phyloP scores from a whole-genome alignment of 1,140 invertebrate genomes.

The Lepidurus apus region DNA sequence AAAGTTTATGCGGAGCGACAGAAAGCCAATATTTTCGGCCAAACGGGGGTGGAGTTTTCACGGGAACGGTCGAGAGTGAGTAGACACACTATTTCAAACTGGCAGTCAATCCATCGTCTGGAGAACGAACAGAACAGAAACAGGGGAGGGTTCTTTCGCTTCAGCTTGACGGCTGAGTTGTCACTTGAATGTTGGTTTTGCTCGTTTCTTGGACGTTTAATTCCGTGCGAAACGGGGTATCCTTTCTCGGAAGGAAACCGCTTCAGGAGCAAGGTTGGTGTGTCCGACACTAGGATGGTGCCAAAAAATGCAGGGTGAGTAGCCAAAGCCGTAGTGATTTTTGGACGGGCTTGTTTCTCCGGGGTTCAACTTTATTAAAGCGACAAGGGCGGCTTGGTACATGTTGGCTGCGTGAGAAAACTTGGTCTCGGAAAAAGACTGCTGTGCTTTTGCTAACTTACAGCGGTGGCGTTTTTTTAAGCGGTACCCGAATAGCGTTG shows the following conservation, averaged over 20 bases:
- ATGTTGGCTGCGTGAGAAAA: background rate
- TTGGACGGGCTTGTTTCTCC: background rate
- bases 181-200: background rate
- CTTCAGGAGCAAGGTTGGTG: background rate
- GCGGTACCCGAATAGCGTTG: background rate
- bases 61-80: background rate
- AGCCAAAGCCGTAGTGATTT: background rate
- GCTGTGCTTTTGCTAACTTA: background rate
- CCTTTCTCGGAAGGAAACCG: background rate
- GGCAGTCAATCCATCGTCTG: background rate
- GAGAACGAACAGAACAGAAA: background rate
- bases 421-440: background rate
- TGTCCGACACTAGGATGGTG: background rate
- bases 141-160: background rate
- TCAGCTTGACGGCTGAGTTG: background rate
- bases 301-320: background rate
- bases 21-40: slow-evolving; percentile 6
- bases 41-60: slow-evolving; percentile 2
- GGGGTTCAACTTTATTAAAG: background rate
- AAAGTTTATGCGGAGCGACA: slow-evolving; percentile 5
- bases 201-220: background rate
- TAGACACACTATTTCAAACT: background rate
- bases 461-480: background rate
- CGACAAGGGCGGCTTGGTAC: background rate
- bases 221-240: background rate